Evolutionary conservation across 1,140 invertebrate genomes (phyloP), one percentile per base, ranked within the genome.

Genomic region (Drosophila bipectinata): DNA sequence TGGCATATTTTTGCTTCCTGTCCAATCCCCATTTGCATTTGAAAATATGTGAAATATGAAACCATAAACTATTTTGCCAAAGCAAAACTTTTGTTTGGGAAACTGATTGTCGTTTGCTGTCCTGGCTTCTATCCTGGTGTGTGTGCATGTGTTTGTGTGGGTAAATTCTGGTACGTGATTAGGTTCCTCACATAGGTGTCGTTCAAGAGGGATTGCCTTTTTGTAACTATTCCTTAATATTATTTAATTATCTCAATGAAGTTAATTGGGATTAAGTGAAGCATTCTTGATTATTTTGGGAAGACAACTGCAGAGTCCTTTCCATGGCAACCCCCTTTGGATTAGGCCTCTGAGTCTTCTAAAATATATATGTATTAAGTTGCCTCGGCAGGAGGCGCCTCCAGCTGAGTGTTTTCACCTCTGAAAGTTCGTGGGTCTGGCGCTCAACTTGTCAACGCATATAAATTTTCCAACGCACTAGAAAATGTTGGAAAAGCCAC

Each of bases 391-490:
- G 32, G 14, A 28, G 47, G 12, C 57, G 30, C 12, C 61, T 21
- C 44, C 44, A 60, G 61, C 12, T 61, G 44, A 49, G 57, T 49
- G 44, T 14, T 66, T 49, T 24, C 34, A 41, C 45, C 62, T 66
- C 28, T 21, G 21, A 28, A 8, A 24, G 44, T 30, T 62, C 26
- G 12, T 54, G 7, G 24, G 37, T 26, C 49, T 26, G 15, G 57
- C 41, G 34, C 60, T 75, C 60, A 66, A 62, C 72, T 76, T 83
- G 76, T 83, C 80, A 84, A 85, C 76, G 66, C 41, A 49, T 61
- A 85, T 83, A 83, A 61, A 85, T 77, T 85, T 84, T 49, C 54
- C 52, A 55, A 26, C 54, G 18, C 56, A 60, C 34, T 55, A 51
- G 60, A 56, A 55, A 55, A 63, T 60, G 56, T 34, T 15, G 34